Evolutionary conservation across 2,797 vertebrate species (phyloP).

Genomic region (Rhinoraja longicauda): DNA sequence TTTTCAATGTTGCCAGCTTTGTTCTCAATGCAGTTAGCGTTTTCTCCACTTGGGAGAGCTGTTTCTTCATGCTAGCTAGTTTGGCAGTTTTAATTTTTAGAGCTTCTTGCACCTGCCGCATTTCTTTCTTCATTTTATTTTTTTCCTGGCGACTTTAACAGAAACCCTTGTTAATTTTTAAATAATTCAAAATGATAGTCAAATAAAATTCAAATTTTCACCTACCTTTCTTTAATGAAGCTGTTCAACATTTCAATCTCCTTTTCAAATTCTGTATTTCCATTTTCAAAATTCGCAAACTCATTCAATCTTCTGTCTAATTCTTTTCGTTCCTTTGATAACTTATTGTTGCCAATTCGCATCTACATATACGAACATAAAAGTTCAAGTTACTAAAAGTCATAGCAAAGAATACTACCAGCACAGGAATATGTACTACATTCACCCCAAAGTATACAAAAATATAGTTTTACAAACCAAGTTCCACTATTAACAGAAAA

Average conservation of each 20-base stretch:
- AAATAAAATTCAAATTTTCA: conserved; percentile 10
- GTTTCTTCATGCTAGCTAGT: conserved; percentile 56
- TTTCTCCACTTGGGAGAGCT: conserved; percentile 53
- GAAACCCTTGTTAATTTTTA: neutral
- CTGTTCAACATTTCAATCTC: conserved; percentile 52
- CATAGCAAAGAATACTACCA: neutral
- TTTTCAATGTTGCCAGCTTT: conserved; percentile 57
- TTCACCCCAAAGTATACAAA: neutral
- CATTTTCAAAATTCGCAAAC: conserved; percentile 47
- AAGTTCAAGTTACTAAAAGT: neutral
- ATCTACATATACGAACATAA: conserved; percentile 52
- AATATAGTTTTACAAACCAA: neutral
- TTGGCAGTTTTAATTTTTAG: conserved; percentile 58
- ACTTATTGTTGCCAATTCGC: conserved; percentile 50
- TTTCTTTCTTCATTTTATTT: conserved; percentile 49
- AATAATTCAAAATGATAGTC: neutral
- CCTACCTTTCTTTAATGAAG: conserved; percentile 56
- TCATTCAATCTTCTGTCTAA: conserved; percentile 48
- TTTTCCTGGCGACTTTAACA: conserved; percentile 50
- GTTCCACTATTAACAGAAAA: neutral
- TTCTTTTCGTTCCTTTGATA: conserved; percentile 52
- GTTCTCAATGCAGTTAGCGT: conserved; percentile 51
- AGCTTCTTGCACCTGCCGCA: conserved; percentile 54
- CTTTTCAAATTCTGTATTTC: conserved; percentile 53
- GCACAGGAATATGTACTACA: neutral